A percentile compares a stretch with the other conserved stretches of the same genome.
Evolutionary conservation across 2,113 vertebrate genomes (phyloP).

Genomic region (Bolborhynchus lineola): DNA sequence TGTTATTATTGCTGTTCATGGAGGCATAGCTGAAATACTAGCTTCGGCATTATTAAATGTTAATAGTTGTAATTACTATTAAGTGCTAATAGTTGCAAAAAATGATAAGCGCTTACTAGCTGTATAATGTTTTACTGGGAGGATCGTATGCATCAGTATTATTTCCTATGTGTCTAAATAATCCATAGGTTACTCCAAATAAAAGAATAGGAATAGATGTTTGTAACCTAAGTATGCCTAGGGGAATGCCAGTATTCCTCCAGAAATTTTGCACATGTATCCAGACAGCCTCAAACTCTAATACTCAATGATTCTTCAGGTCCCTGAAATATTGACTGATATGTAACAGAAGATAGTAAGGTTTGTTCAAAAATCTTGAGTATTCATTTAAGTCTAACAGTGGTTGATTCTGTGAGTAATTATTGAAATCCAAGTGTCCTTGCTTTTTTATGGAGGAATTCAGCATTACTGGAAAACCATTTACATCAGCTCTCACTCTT

Average conservation of each 20-base stretch:
- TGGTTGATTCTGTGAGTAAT: conserved; percentile 31
- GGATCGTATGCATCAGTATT: background rate
- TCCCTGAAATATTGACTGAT: conserved; percentile 41
- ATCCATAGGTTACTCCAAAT: background rate
- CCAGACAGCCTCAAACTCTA: background rate
- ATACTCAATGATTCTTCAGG: background rate
- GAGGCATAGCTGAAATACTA: conserved; percentile 19
- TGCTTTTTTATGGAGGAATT: conserved; percentile 59
- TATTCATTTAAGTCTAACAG: conserved; percentile 35
- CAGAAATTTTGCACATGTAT: background rate
- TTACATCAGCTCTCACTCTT: conserved; percentile 34
- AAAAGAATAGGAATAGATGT: background rate
- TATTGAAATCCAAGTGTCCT: conserved; percentile 43
- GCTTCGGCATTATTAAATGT: background rate
- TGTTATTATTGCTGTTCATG: conserved; percentile 3
- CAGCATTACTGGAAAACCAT: conserved; percentile 18
- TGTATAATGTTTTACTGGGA: background rate
- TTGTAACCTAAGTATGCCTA: background rate
- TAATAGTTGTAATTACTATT: background rate
- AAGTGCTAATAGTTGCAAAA: background rate
- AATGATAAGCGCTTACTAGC: background rate
- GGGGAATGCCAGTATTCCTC: background rate
- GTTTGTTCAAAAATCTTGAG: conserved; percentile 11
- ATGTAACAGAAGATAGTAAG: background rate
- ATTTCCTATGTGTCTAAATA: background rate